A percentile compares a stretch with the other conserved stretches of the same genome.
Conservation (phyloP, 2,797 vertebrate species). For the Vultur gryphus region DNA sequence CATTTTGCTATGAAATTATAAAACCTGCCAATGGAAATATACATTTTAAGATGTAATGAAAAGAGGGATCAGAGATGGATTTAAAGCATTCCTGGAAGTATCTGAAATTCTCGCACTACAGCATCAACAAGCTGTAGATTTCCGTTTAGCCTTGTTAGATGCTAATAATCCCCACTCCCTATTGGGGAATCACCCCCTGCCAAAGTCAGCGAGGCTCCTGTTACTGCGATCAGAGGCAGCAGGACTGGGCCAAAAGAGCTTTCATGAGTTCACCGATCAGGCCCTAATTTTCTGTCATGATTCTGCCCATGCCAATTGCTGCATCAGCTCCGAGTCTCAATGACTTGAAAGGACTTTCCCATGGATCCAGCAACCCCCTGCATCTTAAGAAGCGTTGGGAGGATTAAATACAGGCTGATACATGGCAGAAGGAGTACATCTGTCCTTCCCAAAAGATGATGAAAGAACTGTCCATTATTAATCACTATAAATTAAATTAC, state of each 20-base stretch:
- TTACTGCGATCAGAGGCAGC: background rate
- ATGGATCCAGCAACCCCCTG: background rate
- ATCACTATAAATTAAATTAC: background rate
- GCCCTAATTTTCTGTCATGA: background rate
- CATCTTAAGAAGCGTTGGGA: background rate
- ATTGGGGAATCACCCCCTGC: background rate
- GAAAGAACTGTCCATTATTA: background rate
- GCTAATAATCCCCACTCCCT: background rate
- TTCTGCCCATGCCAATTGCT: background rate
- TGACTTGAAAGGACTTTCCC: background rate
- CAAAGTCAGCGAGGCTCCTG: background rate
- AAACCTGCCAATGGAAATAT: background rate
- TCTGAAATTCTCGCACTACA: background rate
- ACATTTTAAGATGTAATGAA: background rate
- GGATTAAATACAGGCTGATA: background rate
- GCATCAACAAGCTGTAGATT: background rate
- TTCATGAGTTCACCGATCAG: background rate
- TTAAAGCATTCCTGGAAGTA: background rate
- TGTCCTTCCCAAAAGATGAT: background rate
- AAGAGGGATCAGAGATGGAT: background rate
- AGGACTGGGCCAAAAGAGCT: background rate
- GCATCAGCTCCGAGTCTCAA: fast-evolving
- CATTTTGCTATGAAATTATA: background rate
- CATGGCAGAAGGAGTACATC: background rate
- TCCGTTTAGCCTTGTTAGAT: background rate